Base-by-base conservation (phyloP, 2,113 vertebrate genomes). In the Noctilio leporinus region DNA sequence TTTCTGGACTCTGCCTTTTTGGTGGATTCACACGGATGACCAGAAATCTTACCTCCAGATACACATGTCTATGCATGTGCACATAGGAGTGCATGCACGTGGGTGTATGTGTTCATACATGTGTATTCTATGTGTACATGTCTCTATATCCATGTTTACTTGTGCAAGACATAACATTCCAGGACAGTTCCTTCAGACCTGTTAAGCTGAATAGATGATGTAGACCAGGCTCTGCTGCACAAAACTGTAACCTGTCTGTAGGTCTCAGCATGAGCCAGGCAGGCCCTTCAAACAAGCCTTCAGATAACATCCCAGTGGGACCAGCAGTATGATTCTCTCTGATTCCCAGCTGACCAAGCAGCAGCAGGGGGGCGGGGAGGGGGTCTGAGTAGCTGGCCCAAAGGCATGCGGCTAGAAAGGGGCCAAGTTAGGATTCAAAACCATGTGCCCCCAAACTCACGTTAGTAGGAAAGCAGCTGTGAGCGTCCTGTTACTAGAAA, bases 361-460 rank as follows among this genome's bases (percentile, higher is more conserved):
- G 24, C 22, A 16, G 55, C 89, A 70, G 72, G 59, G 51, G 85
- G 51, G 73, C 16, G 1, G 57, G 33, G 38, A 70, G 72, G 59
- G 51, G 85, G 51, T 67, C 16, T 2, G 57, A 35, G 38, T 0
- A 1, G 1, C 38, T 22, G 26, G 6, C 70, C 40, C 62, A 33
- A 91, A 93, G 73, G 40, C 38, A 70, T 86, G 75, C 35, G 65
- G 55, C 83, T 17, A 73, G 19, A 43, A n/a, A 53, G 33, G 28
- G n/a, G 30, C 4, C 72, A 64, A 14, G 22, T 33, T 65, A 57
- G 65, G 43, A 33, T 45, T 73, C 6, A 15, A 53, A 78, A 49
- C 17, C 4, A 1, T 0, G 47, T 2, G 51, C 8, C 72, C 43
- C 45, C n/a, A 17, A 15, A 47, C 1, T 4, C 1, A 0, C 0